Base-by-base conservation (phyloP, 1,140 invertebrate species). In the Cydia splendana region DNA sequence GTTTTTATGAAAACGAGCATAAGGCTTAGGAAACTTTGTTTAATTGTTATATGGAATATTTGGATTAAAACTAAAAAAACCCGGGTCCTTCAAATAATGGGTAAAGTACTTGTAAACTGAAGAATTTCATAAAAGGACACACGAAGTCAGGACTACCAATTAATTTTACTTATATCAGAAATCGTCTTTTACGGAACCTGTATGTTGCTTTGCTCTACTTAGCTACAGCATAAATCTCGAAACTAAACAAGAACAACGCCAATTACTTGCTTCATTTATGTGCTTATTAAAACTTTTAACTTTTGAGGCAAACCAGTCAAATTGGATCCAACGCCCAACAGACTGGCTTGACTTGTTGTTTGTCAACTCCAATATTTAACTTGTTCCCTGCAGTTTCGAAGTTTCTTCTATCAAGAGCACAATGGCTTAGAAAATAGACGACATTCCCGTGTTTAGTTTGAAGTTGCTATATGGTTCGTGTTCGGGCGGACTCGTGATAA, bases 351-450 rank as follows among this genome's bases (percentile, higher is more conserved):
- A 15, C 65, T 69, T 71, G 75, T 79, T 84, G 82, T 86, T 86
- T 84, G 84, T 85, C 84, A 86, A 86, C 81, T 86, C 81, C 81
- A 86, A 86, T 86, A 86, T 86, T 86, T 84, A 84, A 86, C 81
- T 86, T 85, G 80, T 79, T 77, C 78, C 77, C 78, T 81, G 80
- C 82, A 82, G 80, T 84, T 80, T 48, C 78, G 65, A 84, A 83
- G 79, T 85, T 85, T 78, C 78, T 78, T 79, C 80, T 84, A 79
- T 82, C 83, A 81, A 80, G 82, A 83, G 81, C 78, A 83, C 81
- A 83, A 82, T 81, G 76, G 78, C 77, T 82, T 75, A 69, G 57
- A 69, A 80, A 78, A 80, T 71, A 71, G 67, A 71, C 67, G 67
- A 71, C 67, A 71, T 71, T 71, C 67, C 34, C 67, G 74, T 75